Percentiles rank a stretch among this genome's conserved stretches.
phyloP scores from a whole-genome alignment of 2,113 vertebrate genomes.

The Nibea coibor region DNA sequence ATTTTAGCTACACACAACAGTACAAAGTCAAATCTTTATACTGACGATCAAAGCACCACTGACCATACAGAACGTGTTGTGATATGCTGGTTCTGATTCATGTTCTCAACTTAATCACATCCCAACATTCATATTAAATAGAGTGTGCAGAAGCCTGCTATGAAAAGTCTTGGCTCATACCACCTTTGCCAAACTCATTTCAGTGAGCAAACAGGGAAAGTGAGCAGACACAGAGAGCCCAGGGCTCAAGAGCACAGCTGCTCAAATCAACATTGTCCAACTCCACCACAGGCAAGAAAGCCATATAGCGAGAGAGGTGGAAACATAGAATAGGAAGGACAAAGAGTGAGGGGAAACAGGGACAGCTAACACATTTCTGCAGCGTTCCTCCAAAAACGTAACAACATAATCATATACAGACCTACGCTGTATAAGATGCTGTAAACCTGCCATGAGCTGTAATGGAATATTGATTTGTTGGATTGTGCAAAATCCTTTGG shows the following conservation, averaged over 20 bases:
- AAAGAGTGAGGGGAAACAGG: constrained; percentile 16
- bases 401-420: neutral
- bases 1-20: neutral
- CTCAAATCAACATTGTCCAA: constrained; percentile 50
- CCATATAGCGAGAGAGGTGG: constrained; percentile 38
- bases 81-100: constrained; percentile 3
- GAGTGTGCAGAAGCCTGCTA: neutral
- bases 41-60: neutral
- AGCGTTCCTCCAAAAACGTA: constrained; percentile 2
- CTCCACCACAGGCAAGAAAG: constrained; percentile 25
- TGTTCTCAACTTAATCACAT: constrained; percentile 6
- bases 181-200: constrained; percentile 52
- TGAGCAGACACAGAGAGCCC: constrained; percentile 30
- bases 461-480: constrained; percentile 31
- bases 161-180: constrained; percentile 16
- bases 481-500: neutral
- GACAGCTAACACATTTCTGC: neutral
- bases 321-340: constrained; percentile 14
- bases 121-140: constrained; percentile 14
- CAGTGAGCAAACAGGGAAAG: constrained; percentile 51
- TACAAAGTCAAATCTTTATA: neutral
- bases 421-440: neutral
- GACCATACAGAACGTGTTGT: neutral
- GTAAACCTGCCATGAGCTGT: neutral
- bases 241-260: constrained; percentile 66